These are phyloP conservation scores for Porites rus DNA, from an alignment of 92 coral and sea anemone genomes.

Conservation along the genomic window DNA sequence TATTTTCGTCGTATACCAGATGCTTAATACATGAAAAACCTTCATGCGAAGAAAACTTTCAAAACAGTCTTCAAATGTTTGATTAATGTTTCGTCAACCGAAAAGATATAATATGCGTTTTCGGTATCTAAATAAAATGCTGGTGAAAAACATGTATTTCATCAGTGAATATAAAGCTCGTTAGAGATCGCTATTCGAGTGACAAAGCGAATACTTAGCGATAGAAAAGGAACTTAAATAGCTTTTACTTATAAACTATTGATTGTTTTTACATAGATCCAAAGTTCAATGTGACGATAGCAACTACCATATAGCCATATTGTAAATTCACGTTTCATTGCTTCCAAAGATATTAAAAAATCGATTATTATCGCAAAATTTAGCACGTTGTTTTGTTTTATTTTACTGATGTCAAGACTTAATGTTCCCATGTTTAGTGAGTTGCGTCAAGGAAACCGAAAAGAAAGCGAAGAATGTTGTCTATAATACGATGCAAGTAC, in stretches of 20 bases:
- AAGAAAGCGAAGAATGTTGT: conserved; percentile 24
- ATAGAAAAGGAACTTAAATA: not conserved
- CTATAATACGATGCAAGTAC: not conserved
- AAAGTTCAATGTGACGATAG: not conserved
- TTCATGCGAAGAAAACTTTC: not conserved
- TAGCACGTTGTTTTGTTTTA: not conserved
- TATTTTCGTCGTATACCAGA: not conserved
- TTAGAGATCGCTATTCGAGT: too few species aligned
- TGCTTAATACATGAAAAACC: not conserved
- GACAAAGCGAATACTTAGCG: not conserved
- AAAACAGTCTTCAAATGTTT: not conserved
- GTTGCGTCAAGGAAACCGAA: conserved; percentile 23
- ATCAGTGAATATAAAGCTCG: not conserved
- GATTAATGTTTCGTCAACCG: conserved; percentile 8
- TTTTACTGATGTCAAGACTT: not conserved
- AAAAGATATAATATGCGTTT: not conserved
- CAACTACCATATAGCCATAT: not conserved
- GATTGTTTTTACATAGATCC: not conserved
- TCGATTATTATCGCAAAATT: not conserved
- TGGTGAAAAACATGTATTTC: not conserved
- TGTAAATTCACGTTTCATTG: not conserved
- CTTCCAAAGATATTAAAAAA: not conserved
- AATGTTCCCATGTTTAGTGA: not conserved
- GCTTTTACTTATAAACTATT: not conserved
- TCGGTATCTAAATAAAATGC: not conserved